phyloP scores from a whole-genome alignment of 1,140 invertebrate genomes.

The Anastrepha ludens region DNA sequence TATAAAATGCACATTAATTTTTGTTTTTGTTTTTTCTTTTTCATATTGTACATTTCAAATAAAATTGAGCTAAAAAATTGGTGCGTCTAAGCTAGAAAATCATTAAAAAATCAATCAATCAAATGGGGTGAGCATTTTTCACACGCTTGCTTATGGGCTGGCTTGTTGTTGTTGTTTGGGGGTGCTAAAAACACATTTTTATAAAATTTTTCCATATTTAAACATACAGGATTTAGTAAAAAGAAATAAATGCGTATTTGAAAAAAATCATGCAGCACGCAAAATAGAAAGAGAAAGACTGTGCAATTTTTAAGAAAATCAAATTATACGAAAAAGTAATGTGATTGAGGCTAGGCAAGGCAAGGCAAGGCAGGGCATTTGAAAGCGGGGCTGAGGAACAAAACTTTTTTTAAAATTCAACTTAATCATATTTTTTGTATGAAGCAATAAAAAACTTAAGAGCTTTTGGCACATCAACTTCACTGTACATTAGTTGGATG shows the following conservation, averaged over 20 bases:
- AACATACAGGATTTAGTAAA: slow-evolving; percentile 47
- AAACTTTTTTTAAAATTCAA: background rate
- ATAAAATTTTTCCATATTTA: slow-evolving; percentile 28
- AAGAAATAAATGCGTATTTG: slow-evolving; percentile 24
- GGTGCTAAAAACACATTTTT: slow-evolving; percentile 41
- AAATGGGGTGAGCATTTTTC: background rate
- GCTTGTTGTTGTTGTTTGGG: too few relatives aligned
- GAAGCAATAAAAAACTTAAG: background rate
- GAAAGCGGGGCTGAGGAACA: background rate
- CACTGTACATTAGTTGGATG: slow-evolving; percentile 21
- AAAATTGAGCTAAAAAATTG: slow-evolving; percentile 19
- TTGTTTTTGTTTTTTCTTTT: background rate
- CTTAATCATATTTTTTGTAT: background rate
- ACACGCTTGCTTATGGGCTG: slow-evolving; percentile 19
- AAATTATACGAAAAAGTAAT: background rate
- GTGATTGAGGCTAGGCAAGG: background rate
- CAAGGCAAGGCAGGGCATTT: background rate
- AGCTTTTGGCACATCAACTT: background rate
- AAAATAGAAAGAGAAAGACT: slow-evolving; percentile 19
- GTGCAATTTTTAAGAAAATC: slow-evolving; percentile 30
- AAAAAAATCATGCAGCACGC: slow-evolving; percentile 49
- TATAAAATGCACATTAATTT: slow-evolving; percentile 8
- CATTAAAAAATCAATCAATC: background rate
- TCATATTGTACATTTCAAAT: background rate
- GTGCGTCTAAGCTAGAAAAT: slow-evolving; percentile 29